A percentile compares a stretch with the other conserved stretches of the same genome.
Evolutionary conservation across 2,888 invertebrate genomes (phyloP).

Genomic region (Lacanobia oleracea): DNA sequence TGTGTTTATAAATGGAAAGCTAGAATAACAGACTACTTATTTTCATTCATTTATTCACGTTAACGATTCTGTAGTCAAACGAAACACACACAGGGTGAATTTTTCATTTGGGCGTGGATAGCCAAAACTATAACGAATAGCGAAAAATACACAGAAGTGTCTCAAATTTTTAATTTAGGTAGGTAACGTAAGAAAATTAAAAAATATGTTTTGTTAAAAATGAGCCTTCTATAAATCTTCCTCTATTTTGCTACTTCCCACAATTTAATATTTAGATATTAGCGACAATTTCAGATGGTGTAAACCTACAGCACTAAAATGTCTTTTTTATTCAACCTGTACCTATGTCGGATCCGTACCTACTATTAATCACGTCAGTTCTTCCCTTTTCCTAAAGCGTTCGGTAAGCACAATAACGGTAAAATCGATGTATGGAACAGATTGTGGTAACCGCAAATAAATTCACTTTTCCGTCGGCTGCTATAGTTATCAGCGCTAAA

Average conservation of each 20-base stretch:
- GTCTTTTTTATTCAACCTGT: too few relatives aligned
- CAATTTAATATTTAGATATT: too few relatives aligned
- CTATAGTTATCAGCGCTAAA: slow-evolving; percentile 48
- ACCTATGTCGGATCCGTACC: not conserved
- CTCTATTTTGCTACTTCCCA: too few relatives aligned
- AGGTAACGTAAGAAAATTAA: too few relatives aligned
- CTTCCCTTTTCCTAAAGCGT: slow-evolving; percentile 6
- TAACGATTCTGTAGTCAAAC: slow-evolving; percentile 11
- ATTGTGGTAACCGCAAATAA: slow-evolving; percentile 31
- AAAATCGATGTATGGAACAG: slow-evolving; percentile 14
- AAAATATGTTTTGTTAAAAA: too few relatives aligned
- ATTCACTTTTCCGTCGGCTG: slow-evolving; percentile 53
- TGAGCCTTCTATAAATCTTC: too few relatives aligned
- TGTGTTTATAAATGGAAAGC: slow-evolving; percentile 13
- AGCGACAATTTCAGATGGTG: too few relatives aligned
- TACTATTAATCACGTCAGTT: not conserved
- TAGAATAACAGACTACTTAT: not conserved
- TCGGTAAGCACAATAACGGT: slow-evolving; percentile 35
- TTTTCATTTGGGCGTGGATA: too few relatives aligned
- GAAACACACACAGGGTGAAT: not conserved
- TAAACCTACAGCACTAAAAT: too few relatives aligned
- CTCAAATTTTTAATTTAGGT: too few relatives aligned
- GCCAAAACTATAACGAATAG: too few relatives aligned
- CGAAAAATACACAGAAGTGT: too few relatives aligned
- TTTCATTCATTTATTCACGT: slow-evolving; percentile 31